These are phyloP conservation scores for Thecocarcelia acutangulata DNA, from an alignment of 2,888 invertebrate species.

Conservation along the genomic window DNA sequence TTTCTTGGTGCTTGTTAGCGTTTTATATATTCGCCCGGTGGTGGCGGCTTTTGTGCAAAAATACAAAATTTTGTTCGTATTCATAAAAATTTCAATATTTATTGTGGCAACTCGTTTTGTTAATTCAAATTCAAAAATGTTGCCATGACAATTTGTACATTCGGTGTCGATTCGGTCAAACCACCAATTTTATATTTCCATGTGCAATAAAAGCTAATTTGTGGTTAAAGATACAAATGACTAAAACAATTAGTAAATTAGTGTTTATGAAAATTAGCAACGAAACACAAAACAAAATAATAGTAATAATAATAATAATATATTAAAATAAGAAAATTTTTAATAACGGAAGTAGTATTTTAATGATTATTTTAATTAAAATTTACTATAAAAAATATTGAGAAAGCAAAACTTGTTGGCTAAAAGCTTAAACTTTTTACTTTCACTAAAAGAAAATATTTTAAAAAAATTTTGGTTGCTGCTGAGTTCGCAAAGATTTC, in stretches of 20 bases:
- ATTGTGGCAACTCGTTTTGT: slow-evolving; percentile 51
- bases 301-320: background rate
- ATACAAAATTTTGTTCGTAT: background rate
- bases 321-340: no score
- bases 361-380: no score
- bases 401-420: no score
- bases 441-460: no score
- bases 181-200: slow-evolving; percentile 31
- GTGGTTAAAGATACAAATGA: slow-evolving; percentile 59
- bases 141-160: slow-evolving; percentile 51
- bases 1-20: slow-evolving; percentile 32
- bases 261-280: slow-evolving; percentile 40
- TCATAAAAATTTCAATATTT: slow-evolving; percentile 38
- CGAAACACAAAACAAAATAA: background rate
- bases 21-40: background rate
- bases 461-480: no score
- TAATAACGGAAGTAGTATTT: no score
- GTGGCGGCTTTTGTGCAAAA: background rate
- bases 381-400: no score
- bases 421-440: no score
- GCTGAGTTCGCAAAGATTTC: no score
- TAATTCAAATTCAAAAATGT: slow-evolving; percentile 50
- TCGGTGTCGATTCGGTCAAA: slow-evolving; percentile 42
- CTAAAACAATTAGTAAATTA: slow-evolving; percentile 40
- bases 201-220: slow-evolving; percentile 66